phyloP scores from a whole-genome alignment of 2,797 vertebrate species.

The Microhierax caerulescens region DNA sequence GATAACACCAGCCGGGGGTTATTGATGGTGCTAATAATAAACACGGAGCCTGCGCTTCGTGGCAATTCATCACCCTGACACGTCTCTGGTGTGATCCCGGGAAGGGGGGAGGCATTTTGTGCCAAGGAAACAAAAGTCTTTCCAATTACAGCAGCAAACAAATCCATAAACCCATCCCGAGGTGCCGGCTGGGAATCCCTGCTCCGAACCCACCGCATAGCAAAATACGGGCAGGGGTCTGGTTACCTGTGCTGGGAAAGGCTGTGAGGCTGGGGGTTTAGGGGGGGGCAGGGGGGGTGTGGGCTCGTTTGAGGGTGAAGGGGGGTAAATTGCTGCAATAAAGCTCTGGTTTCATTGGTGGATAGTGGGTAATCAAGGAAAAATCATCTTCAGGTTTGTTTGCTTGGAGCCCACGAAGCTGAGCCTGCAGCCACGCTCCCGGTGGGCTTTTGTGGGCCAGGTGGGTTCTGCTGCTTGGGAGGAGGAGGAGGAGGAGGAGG shows the following conservation, averaged over 20 bases:
- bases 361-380: not conserved
- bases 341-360: fast-evolving
- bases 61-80: slow-evolving; percentile 29
- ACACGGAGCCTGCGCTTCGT: not conserved
- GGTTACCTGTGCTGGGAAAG: not conserved
- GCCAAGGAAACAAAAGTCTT: not conserved
- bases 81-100: not conserved
- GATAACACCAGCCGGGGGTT: not conserved
- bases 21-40: slow-evolving; percentile 48
- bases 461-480: not conserved
- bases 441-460: not conserved
- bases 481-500: not conserved
- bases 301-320: not conserved
- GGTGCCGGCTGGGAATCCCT: fast-evolving
- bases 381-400: not conserved
- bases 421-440: fast-evolving
- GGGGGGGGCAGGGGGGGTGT: fast-evolving
- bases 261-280: not conserved
- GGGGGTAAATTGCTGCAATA: not conserved
- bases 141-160: not conserved
- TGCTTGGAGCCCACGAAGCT: not conserved
- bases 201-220: not conserved
- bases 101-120: not conserved
- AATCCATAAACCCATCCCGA: not conserved
- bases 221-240: not conserved